Conservation (phyloP, 1,140 invertebrate genomes). For the Drosophila pandora region DNA sequence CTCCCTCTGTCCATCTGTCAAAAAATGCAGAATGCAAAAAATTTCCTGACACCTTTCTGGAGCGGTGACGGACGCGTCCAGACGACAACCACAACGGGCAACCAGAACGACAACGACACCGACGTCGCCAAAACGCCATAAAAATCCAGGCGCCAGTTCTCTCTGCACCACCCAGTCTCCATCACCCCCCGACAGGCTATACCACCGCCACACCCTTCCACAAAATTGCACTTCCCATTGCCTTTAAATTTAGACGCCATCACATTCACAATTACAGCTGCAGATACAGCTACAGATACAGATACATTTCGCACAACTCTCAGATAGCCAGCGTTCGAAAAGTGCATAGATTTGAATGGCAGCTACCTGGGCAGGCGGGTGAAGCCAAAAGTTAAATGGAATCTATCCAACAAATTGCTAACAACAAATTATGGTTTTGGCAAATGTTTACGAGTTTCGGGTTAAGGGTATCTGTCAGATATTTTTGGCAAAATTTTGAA, state of each 20-base stretch:
- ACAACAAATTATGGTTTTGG: slow-evolving; percentile 37
- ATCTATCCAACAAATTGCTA: slow-evolving; percentile 48
- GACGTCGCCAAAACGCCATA: slow-evolving; percentile 57
- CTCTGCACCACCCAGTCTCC: not conserved
- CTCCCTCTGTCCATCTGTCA: slow-evolving; percentile 61
- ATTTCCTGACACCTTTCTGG: slow-evolving; percentile 69
- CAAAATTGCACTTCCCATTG: slow-evolving; percentile 1
- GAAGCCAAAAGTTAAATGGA: slow-evolving; percentile 60
- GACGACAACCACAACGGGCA: slow-evolving; percentile 40
- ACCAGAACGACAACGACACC: slow-evolving; percentile 26
- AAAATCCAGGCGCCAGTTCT: slow-evolving; percentile 65
- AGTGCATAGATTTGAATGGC: slow-evolving; percentile 36
- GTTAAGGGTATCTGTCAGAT: slow-evolving; percentile 59
- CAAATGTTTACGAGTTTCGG: slow-evolving; percentile 68
- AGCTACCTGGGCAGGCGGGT: slow-evolving; percentile 15
- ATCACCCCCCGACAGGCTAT: not conserved
- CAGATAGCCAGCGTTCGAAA: slow-evolving; percentile 20
- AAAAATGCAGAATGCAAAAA: slow-evolving; percentile 60
- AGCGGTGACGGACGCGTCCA: slow-evolving; percentile 66
- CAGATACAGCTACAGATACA: slow-evolving; percentile 21
- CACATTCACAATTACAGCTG: slow-evolving; percentile 26
- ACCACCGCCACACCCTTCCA: not conserved
- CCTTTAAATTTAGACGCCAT: slow-evolving; percentile 67
- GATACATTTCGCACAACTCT: slow-evolving; percentile 30
- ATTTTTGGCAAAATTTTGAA: slow-evolving; percentile 28